A percentile compares a stretch with the other conserved stretches of the same genome.
These are phyloP conservation scores for Chloebia gouldiae DNA, from an alignment of 2,113 vertebrate species.

Conservation along the genomic window DNA sequence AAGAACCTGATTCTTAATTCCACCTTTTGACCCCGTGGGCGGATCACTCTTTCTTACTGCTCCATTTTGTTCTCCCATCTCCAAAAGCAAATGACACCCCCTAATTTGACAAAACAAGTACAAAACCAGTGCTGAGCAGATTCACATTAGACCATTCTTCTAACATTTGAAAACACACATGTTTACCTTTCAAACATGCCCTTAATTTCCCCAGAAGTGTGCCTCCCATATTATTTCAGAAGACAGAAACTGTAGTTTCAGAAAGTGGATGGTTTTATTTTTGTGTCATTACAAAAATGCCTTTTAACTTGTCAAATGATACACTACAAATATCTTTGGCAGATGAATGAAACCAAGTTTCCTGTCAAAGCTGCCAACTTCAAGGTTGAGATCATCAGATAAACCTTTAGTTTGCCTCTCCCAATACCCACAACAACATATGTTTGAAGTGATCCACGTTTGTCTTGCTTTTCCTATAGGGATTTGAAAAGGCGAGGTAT, in stretches of 20 bases:
- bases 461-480: not conserved
- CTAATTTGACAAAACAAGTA: not conserved
- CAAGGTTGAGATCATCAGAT: constrained; percentile 60
- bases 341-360: constrained; percentile 54
- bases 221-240: not conserved
- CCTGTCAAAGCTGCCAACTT: constrained; percentile 53
- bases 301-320: constrained; percentile 45
- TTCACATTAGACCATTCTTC: not conserved
- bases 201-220: not conserved
- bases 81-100: not conserved
- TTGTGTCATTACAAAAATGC: constrained; percentile 50
- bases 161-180: constrained; percentile 30
- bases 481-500: constrained; percentile 14
- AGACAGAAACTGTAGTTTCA: constrained; percentile 5
- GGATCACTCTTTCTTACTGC: not conserved
- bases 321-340: constrained; percentile 45
- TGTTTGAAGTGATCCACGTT: not conserved
- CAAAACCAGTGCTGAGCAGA: not conserved
- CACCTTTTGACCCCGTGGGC: not conserved
- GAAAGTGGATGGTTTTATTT: constrained; percentile 48
- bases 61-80: not conserved
- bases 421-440: constrained; percentile 28
- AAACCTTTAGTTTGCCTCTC: constrained; percentile 47
- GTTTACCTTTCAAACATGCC: not conserved
- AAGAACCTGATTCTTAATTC: not conserved